Conservation (phyloP, 2,888 invertebrate species). For the Ennomos erosarius region DNA sequence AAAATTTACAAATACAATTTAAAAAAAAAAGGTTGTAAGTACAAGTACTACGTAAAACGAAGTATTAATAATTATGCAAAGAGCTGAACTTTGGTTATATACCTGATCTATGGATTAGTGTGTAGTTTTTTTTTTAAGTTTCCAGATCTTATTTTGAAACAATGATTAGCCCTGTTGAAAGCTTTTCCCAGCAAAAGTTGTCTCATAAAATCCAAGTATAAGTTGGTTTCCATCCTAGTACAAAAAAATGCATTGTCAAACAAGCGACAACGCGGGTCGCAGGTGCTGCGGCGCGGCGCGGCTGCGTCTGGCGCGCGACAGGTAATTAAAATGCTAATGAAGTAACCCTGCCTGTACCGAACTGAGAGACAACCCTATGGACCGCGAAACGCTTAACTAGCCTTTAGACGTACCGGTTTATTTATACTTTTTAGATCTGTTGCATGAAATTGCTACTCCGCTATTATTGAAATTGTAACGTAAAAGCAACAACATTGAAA, state of each 20-base stretch:
- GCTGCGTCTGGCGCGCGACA: conserved; percentile 59
- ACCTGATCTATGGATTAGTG: too few relatives aligned
- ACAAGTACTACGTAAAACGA: too few relatives aligned
- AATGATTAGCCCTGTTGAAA: neutral
- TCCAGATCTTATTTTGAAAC: neutral
- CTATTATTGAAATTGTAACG: neutral
- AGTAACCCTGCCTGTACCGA: conserved; percentile 18
- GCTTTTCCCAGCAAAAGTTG: conserved; percentile 3
- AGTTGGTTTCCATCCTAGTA: conserved; percentile 9
- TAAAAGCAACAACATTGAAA: neutral
- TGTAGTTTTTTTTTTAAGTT: too few relatives aligned
- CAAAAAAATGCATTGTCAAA: conserved; percentile 57
- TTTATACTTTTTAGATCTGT: conserved; percentile 4
- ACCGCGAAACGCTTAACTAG: conserved; percentile 38
- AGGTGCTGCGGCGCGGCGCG: conserved; percentile 50
- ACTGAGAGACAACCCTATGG: conserved; percentile 50
- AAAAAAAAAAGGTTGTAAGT: too few relatives aligned
- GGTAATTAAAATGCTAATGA: conserved; percentile 83
- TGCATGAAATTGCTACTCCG: neutral
- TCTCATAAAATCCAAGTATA: conserved; percentile 14
- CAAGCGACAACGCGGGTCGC: conserved; percentile 40
- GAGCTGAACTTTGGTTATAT: too few relatives aligned
- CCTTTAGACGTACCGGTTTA: conserved; percentile 37
- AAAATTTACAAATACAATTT: too few relatives aligned
- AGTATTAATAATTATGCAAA: too few relatives aligned